A percentile compares a stretch with the other conserved stretches of the same genome.
phyloP scores from a whole-genome alignment of 2,797 vertebrate genomes.

The Odontamblyopus rebecca region DNA sequence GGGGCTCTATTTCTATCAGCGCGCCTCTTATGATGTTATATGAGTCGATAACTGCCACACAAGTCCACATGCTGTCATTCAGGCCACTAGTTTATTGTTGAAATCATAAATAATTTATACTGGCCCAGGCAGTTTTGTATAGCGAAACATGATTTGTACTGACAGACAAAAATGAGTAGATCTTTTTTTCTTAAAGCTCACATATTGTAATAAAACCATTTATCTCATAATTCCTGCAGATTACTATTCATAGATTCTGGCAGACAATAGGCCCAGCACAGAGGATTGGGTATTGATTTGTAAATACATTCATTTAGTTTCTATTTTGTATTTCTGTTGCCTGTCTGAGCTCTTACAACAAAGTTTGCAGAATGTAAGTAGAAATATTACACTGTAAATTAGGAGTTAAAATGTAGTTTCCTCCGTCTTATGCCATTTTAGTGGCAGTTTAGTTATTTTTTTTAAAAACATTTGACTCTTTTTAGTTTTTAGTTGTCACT shows the following conservation, averaged over 20 bases:
- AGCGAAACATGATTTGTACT: conserved; percentile 40
- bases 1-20: conserved; percentile 42
- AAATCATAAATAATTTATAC: conserved; percentile 64
- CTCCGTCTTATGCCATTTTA: too few relatives aligned
- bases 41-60: conserved; percentile 44
- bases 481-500: too few relatives aligned
- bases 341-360: not conserved
- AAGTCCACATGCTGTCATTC: conserved; percentile 49
- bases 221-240: conserved; percentile 46
- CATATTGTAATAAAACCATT: conserved; percentile 39
- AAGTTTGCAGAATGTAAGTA: not conserved
- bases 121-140: conserved; percentile 32
- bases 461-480: too few relatives aligned
- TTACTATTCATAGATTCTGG: conserved; percentile 51
- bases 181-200: conserved; percentile 36
- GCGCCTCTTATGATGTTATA: conserved; percentile 23
- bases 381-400: too few relatives aligned
- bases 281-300: conserved; percentile 57
- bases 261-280: conserved; percentile 34
- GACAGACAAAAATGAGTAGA: conserved; percentile 47
- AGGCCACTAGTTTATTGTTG: conserved; percentile 46
- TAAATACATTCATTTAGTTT: conserved; percentile 58
- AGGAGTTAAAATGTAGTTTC: too few relatives aligned
- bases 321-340: not conserved
- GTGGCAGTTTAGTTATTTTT: too few relatives aligned